These are phyloP conservation scores for Limnephilus lunatus DNA, from an alignment of 2,888 invertebrate species.

Conservation along the genomic window DNA sequence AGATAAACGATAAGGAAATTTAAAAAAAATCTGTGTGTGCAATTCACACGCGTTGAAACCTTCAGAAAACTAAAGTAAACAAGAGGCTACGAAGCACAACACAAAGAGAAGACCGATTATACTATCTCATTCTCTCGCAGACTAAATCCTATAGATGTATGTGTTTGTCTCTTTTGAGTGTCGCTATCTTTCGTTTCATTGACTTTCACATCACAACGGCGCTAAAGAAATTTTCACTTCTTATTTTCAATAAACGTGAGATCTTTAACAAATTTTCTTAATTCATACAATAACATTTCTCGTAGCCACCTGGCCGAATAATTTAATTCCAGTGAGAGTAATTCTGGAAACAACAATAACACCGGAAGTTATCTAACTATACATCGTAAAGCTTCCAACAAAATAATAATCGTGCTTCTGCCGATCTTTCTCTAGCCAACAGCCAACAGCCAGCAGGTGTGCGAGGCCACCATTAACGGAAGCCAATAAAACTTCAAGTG, in stretches of 20 bases:
- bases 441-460: constrained; percentile 31
- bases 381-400: constrained; percentile 8
- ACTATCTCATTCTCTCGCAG: too few species aligned
- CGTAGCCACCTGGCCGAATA: not conserved
- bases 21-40: too few species aligned
- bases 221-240: not conserved
- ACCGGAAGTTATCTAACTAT: constrained; percentile 7
- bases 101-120: too few species aligned
- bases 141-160: too few species aligned
- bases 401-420: not conserved
- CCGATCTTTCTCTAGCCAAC: not conserved
- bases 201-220: too few species aligned
- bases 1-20: too few species aligned
- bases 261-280: not conserved
- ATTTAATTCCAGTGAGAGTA: not conserved
- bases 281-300: not conserved
- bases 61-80: too few species aligned
- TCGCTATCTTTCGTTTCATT: too few species aligned
- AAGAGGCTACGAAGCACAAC: too few species aligned
- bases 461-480: not conserved
- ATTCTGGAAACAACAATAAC: constrained; percentile 13
- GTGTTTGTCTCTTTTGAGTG: too few species aligned
- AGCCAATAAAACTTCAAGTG: constrained; percentile 26
- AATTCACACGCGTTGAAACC: too few species aligned
- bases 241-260: not conserved